These are phyloP conservation scores for Urocolius indicus DNA, from an alignment of 2,113 vertebrate genomes.

Conservation along the genomic window DNA sequence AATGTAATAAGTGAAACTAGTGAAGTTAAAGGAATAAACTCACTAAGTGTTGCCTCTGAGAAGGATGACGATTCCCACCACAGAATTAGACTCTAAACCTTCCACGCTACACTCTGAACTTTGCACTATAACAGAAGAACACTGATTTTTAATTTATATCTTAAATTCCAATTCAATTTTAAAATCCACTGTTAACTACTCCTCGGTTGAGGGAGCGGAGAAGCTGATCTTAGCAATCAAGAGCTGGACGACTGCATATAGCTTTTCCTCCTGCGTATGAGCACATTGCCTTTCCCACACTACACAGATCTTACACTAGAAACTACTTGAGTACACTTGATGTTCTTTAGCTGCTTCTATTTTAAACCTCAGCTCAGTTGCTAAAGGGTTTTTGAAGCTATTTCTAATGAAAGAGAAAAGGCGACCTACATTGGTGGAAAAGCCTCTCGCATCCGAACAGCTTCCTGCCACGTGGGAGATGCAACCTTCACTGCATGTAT, in stretches of 20 bases:
- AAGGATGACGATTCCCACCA: not conserved
- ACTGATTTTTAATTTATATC: not conserved
- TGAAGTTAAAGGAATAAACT: not conserved
- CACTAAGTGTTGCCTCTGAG: not conserved
- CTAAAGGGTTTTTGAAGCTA: not conserved
- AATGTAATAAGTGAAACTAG: not conserved
- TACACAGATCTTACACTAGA: not conserved
- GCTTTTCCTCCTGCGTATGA: not conserved
- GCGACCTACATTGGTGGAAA: not conserved
- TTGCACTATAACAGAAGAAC: not conserved
- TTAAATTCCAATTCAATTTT: not conserved
- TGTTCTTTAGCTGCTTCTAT: not conserved
- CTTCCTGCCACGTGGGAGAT: not conserved
- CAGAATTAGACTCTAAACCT: fast-evolving
- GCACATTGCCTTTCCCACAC: not conserved
- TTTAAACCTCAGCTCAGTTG: not conserved
- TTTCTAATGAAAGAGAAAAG: not conserved
- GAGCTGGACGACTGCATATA: not conserved
- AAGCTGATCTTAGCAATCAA: not conserved
- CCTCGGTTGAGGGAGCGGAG: not conserved
- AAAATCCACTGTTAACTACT: not conserved
- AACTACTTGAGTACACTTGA: not conserved
- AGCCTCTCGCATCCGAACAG: not conserved
- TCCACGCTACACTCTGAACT: not conserved
- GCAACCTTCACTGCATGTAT: fast-evolving